Evolutionary conservation across 64 coral and sea anemone species (phyloP).

Genomic region (Actinia equina): DNA sequence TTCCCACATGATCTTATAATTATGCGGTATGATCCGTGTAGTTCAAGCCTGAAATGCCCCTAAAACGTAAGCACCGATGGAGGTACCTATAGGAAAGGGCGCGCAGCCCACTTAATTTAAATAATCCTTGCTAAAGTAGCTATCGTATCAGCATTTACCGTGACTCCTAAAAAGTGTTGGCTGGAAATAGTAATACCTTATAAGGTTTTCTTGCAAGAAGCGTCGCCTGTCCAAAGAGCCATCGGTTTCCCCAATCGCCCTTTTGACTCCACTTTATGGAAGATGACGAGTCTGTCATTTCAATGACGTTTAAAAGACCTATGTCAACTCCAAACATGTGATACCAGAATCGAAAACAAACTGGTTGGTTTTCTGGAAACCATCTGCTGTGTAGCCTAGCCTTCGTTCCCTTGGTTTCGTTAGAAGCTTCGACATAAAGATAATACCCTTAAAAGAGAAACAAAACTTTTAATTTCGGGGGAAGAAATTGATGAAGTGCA

Average conservation of each 20-base stretch:
- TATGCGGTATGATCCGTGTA: too few species aligned
- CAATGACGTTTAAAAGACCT: constrained; percentile 12
- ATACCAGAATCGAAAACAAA: constrained; percentile 50
- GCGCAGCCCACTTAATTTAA: too few species aligned
- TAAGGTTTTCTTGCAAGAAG: neutral
- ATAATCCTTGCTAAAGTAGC: too few species aligned
- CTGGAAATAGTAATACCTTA: neutral
- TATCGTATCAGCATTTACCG: neutral
- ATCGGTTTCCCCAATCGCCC: constrained; percentile 24
- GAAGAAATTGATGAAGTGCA: too few species aligned
- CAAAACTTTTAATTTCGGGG: neutral
- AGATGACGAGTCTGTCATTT: constrained; percentile 11
- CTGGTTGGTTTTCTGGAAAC: constrained; percentile 4
- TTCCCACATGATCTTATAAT: too few species aligned
- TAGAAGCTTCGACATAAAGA: constrained; percentile 39
- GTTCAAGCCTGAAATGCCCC: too few species aligned
- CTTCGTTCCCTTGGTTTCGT: neutral
- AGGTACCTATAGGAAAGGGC: too few species aligned
- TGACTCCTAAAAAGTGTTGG: neutral
- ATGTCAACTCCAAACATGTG: constrained; percentile 47
- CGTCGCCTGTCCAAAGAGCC: constrained; percentile 28
- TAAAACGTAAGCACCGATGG: too few species aligned
- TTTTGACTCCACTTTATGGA: constrained; percentile 5
- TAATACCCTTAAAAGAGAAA: constrained; percentile 15
- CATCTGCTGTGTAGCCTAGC: constrained; percentile 30